A percentile compares a stretch with the other conserved stretches of the same genome.
These are phyloP conservation scores for Sebastes hubbsi DNA, from an alignment of 2,797 vertebrate species.

Conservation along the genomic window DNA sequence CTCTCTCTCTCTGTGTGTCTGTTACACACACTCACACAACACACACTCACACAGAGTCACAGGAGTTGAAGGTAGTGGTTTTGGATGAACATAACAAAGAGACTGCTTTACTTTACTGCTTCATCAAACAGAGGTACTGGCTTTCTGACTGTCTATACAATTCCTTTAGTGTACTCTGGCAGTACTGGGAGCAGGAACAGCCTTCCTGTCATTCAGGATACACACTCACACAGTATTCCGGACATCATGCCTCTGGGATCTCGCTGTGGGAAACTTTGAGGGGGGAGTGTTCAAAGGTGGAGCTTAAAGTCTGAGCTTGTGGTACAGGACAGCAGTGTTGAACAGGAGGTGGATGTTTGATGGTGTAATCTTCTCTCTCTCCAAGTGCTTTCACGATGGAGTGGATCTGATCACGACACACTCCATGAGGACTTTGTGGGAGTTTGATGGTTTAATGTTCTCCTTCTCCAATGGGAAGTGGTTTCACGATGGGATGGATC, in stretches of 20 bases:
- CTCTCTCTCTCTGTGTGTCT: conserved; percentile 14
- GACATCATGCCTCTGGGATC: conserved; percentile 71
- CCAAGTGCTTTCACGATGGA: conserved; percentile 31
- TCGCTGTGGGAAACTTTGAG: conserved; percentile 71
- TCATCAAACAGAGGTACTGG: conserved; percentile 5
- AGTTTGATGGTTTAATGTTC: conserved; percentile 39
- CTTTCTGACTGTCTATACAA: conserved; percentile 37
- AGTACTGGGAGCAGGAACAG: conserved; percentile 61
- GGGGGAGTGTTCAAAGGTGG: conserved; percentile 65
- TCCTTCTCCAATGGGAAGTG: conserved; percentile 17
- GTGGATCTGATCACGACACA: conserved; percentile 27
- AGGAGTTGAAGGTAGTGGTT: conserved; percentile 21
- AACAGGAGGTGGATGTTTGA: conserved; percentile 51
- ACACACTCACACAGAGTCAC: background rate
- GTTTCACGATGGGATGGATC: conserved; percentile 34
- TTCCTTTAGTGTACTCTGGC: conserved; percentile 43
- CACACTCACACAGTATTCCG: conserved; percentile 69
- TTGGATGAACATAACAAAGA: background rate
- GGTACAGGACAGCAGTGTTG: conserved; percentile 47
- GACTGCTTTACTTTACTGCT: conserved; percentile 1
- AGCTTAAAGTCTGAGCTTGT: conserved; percentile 47
- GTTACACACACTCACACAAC: background rate
- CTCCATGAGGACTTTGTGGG: conserved; percentile 36
- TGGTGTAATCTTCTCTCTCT: conserved; percentile 30
- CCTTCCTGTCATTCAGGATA: conserved; percentile 80